These are phyloP conservation scores for Papilio helenus DNA, from an alignment of 1,140 invertebrate species.

Conservation along the genomic window DNA sequence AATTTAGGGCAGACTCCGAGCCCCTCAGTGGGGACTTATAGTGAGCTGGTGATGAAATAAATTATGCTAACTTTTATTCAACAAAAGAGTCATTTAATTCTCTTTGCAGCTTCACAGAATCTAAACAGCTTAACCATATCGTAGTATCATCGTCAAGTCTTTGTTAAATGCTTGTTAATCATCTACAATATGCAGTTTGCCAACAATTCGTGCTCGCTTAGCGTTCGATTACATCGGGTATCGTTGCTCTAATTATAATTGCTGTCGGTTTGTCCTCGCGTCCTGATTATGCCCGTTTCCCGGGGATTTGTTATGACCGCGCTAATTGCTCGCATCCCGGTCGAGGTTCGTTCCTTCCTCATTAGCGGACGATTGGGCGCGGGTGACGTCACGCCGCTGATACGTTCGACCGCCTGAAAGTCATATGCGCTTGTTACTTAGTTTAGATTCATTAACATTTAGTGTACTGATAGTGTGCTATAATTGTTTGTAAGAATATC, in stretches of 20 bases:
- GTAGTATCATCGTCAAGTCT: background rate
- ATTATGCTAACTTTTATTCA: too few species aligned
- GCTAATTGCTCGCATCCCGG: constrained; percentile 77
- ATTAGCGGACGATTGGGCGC: constrained; percentile 56
- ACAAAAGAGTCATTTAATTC: too few species aligned
- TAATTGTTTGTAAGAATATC: background rate
- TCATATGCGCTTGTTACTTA: constrained; percentile 6
- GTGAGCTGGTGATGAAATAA: too few species aligned
- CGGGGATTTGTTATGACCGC: constrained; percentile 81
- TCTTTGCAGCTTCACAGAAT: too few species aligned
- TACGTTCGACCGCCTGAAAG: constrained; percentile 39
- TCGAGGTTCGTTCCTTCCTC: constrained; percentile 79
- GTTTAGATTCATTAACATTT: background rate
- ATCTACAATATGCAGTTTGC: background rate
- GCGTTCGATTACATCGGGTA: constrained; percentile 35
- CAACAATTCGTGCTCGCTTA: background rate
- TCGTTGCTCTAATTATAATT: constrained; percentile 54
- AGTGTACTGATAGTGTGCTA: background rate
- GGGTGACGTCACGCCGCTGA: constrained; percentile 62
- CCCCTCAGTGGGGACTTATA: too few species aligned
- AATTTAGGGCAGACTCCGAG: too few species aligned
- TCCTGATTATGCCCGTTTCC: constrained; percentile 74
- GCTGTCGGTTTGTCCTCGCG: constrained; percentile 64
- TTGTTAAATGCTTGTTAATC: background rate
- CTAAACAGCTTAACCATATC: too few species aligned